These are phyloP conservation scores for Leptinotarsa haldemani DNA, from an alignment of 2,888 invertebrate genomes.

Conservation along the genomic window DNA sequence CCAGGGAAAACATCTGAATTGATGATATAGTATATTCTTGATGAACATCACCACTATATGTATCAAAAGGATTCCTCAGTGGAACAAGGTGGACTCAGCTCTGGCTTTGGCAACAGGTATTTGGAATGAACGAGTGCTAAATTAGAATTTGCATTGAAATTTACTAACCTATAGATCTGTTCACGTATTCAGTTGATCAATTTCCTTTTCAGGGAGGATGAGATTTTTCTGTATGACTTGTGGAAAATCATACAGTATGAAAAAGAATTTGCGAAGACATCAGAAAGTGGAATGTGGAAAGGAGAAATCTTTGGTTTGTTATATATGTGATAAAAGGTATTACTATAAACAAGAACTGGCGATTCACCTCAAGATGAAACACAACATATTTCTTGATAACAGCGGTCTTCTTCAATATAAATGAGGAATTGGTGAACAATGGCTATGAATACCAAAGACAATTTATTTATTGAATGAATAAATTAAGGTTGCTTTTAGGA, in stretches of 20 bases:
- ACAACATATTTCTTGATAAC: conserved; percentile 34
- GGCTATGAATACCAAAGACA: conserved; percentile 4
- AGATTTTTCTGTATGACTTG: conserved; percentile 70
- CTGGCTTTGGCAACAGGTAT: not conserved
- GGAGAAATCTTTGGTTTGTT: conserved; percentile 50
- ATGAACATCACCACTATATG: no score
- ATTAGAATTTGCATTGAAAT: not conserved
- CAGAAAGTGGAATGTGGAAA: conserved; percentile 78
- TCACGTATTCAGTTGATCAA: not conserved
- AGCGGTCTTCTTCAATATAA: conserved; percentile 16
- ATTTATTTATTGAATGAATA: not conserved
- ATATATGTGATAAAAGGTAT: conserved; percentile 51
- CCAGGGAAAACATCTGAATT: no score
- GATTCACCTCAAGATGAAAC: conserved; percentile 49
- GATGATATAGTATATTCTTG: no score
- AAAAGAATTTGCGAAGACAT: conserved; percentile 78
- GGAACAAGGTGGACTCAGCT: no score
- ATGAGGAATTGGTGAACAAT: not conserved
- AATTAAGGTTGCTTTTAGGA: not conserved
- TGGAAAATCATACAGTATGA: conserved; percentile 80
- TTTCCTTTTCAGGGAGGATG: conserved; percentile 27
- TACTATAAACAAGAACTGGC: conserved; percentile 57
- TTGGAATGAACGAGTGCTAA: not conserved
- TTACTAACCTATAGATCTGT: not conserved
- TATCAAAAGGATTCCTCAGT: no score